Conservation (phyloP, 2,797 vertebrate genomes). For the Sebastes alutus region DNA sequence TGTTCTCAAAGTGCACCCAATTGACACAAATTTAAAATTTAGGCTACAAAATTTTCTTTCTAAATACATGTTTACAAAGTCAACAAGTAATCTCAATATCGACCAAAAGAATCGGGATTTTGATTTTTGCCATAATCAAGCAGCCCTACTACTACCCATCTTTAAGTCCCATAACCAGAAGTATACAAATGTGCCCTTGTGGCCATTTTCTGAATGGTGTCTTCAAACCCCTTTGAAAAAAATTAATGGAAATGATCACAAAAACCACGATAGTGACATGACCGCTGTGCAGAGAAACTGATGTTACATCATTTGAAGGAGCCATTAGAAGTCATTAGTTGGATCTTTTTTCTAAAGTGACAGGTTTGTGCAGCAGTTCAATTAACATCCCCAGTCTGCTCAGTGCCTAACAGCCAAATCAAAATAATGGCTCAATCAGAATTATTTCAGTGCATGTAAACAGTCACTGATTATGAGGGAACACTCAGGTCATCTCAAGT, state of each 20-base stretch:
- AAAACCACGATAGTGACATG: not conserved
- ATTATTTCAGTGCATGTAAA: not conserved
- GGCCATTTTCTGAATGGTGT: not conserved
- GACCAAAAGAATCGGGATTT: no score
- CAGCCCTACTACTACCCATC: no score
- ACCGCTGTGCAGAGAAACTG: not conserved
- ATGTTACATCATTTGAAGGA: not conserved
- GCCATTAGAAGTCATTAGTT: not conserved
- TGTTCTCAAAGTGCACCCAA: no score
- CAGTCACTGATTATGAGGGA: not conserved
- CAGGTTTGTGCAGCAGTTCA: no score
- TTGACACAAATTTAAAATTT: no score
- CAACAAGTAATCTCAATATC: no score
- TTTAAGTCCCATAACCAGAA: not conserved
- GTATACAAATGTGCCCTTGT: not conserved
- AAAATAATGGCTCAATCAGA: not conserved
- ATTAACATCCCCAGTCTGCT: not conserved
- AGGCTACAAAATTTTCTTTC: no score
- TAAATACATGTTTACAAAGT: no score
- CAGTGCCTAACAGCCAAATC: not conserved
- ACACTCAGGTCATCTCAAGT: slow-evolving; percentile 37
- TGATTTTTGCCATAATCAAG: no score
- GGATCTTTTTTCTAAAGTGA: not conserved
- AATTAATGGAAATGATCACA: not conserved
- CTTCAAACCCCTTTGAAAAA: not conserved